Base-by-base conservation (phyloP, 2,888 invertebrate genomes). In the Panopea generosa region DNA sequence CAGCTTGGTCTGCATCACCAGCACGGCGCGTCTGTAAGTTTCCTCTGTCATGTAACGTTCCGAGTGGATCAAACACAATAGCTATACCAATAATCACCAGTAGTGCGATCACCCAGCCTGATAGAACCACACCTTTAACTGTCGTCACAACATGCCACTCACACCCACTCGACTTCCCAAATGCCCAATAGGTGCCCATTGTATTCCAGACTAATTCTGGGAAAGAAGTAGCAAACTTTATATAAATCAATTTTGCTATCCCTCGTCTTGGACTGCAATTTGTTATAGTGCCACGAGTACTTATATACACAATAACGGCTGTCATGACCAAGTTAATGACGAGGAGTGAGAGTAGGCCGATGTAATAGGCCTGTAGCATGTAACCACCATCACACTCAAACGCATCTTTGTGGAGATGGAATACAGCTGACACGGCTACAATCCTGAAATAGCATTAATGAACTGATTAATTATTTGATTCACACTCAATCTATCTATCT, bases 161-260 rank as follows among this genome's bases (percentile, higher is more conserved):
- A 84, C 90, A 90, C 6, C 74, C 81, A 62, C 78, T 86, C 7
- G 86, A 83, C 45, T 77, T 79, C 1, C 85, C 86, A 83, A 96
- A 95, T 85, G 96, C 95, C 96, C 96, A 96, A 92, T 96, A 94
- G 2, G 96, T 96, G 7, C 97, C 96, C 93, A 97, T 94, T 66
- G 96, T 94, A 88, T 97, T 97, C 94, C 97, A 95, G 2, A 94
- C 94, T 20, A 96, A 94, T 93, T 97, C 97, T 14, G 96, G 96
- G 27, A 97, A 87, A 83, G 96, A 95, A 72, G 97, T 93, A 76
- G 95, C 93, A 82, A 97, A 94, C 92, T 96, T 96, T 86, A 95
- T 89, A 83, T 96, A 95, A n/a, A 91, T 69, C 59, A 96, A 93
- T 33, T 95, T 95, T 7, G 96, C 94, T 14, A 97, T 96, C 86